Base-by-base conservation (phyloP, 2,888 invertebrate species). In the Lasioglossum zephyrum region DNA sequence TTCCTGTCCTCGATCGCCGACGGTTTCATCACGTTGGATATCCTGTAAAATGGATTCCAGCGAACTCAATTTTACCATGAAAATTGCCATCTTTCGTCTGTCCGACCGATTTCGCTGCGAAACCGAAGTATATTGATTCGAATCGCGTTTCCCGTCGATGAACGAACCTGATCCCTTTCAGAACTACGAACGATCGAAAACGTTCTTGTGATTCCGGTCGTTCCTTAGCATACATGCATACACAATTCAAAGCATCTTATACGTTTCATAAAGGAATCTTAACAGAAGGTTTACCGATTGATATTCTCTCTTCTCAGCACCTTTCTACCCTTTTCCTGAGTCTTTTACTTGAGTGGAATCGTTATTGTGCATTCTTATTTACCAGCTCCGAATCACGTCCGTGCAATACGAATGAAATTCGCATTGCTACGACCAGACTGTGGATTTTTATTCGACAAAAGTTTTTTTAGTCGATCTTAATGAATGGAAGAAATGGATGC, bases 1-100 rank as follows among this genome's bases (percentile, higher is more conserved):
- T 83, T 78, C 44, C 16, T 47, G 22, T 22, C 49, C 41, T 31
- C 13, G 11, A 69, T 16, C 66, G 74, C 8, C 47, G 18, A 63
- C 63, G 8, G 13, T 13, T 47, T 36, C 66, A 49, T 53, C 63
- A 47, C 36, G 16, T 26, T 16, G 39, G n/a, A 49, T n/a, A 60
- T 31, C 49, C 77, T 63, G 49, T 16, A 9, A 73, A 86, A 79
- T 66, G 49, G 70, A 77, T 73, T 76, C 66, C 26, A 31, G 44
- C 53, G 77, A 84, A 82, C 77, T 80, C 73, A 60, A 81, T 84
- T 81, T 73, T 49, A 26, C 69, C 44, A 70, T 84, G 85, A 77
- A 79, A 84, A 86, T 83, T 79, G 72, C 87, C 63, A 81, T 57
- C 78, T 75, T 82, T 81, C 72, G n/a, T 41, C 47, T 70, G 73